Evolutionary conservation across 2,113 vertebrate genomes (phyloP), one percentile per base, ranked within the genome.

Genomic region (Eulacestoma nigropectus): DNA sequence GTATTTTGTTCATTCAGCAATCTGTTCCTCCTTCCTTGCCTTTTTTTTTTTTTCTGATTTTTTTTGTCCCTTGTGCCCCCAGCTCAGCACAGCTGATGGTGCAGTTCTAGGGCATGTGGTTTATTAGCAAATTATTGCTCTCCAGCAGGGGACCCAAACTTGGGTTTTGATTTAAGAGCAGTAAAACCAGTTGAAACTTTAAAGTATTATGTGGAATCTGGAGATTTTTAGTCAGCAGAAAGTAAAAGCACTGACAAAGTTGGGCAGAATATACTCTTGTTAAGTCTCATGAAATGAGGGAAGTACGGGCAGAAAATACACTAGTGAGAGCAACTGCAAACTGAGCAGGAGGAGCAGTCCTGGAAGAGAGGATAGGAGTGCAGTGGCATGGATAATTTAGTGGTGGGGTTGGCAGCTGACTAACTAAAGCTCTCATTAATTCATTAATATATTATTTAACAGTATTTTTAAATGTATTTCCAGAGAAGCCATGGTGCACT

Each of bases 201-300:
- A 53, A 94, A 87, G 62, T 78, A 30, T 72, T 84, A 33, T 29
- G 42, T 79, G 78, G 93, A 89, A 93, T 90, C 94, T 89, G 50
- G 91, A 96, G 89, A 91, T 57, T 91, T 95, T 85, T 85, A 96
- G 89, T 93, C 91, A 94, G 93, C 94, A 95, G 81, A 91, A 97
- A 91, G 53, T 65, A 68, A 95, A 80, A 84, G 50, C 64, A 46
- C 41, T 88, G 79, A 42, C 37, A 76, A 46, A 80, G 49, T 10
- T 79, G 79, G 35, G 87, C 8, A 4, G 74, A 91, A 62, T 76
- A 73, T 68, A 53, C 37, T 68, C 39, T 18, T 57, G 42, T 30
- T 78, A 67, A 12, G 9, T 44, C n/a, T 87, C 14, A 5, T 50
- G 63, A 57, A 91, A 84, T 35, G 37, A 50, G 4, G 1, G 39